Conservation (phyloP, 2,888 invertebrate genomes). For the Sialis lutaria region DNA sequence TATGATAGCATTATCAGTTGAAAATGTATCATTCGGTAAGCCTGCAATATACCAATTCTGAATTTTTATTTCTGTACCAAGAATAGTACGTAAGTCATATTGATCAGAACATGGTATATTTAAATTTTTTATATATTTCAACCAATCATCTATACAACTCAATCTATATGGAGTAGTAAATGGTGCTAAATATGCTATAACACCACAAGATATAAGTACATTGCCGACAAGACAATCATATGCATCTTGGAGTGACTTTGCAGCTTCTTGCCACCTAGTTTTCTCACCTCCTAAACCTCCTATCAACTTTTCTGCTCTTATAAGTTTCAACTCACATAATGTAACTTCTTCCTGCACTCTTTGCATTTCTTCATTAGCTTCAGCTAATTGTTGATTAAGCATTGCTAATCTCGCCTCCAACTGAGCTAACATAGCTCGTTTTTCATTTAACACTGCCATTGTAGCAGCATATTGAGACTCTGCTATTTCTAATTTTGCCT, state of each 20-base stretch:
- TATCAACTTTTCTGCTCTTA: slow-evolving; percentile 74
- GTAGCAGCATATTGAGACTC: slow-evolving; percentile 68
- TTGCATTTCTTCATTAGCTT: slow-evolving; percentile 46
- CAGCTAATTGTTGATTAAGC: slow-evolving; percentile 47
- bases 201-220: slow-evolving; percentile 71
- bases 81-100: slow-evolving; percentile 52
- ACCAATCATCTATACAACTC: slow-evolving; percentile 51
- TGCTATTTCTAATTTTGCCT: slow-evolving; percentile 59
- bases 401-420: slow-evolving; percentile 61
- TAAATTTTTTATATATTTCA: slow-evolving; percentile 41
- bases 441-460: slow-evolving; percentile 70
- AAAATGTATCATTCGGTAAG: slow-evolving; percentile 64
- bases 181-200: slow-evolving; percentile 79
- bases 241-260: slow-evolving; percentile 51
- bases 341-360: slow-evolving; percentile 56
- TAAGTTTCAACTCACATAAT: slow-evolving; percentile 67
- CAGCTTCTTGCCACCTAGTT: slow-evolving; percentile 65
- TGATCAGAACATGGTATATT: slow-evolving; percentile 60
- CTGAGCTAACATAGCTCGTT: slow-evolving; percentile 57
- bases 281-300: slow-evolving; percentile 80
- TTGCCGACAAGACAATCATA: slow-evolving; percentile 79
- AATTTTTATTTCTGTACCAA: slow-evolving; percentile 76
- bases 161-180: slow-evolving; percentile 54
- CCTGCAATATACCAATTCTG: slow-evolving; percentile 74
- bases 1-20: slow-evolving; percentile 71